Base-by-base conservation (phyloP, 2,797 vertebrate genomes). In the Urophycis tenuis region DNA sequence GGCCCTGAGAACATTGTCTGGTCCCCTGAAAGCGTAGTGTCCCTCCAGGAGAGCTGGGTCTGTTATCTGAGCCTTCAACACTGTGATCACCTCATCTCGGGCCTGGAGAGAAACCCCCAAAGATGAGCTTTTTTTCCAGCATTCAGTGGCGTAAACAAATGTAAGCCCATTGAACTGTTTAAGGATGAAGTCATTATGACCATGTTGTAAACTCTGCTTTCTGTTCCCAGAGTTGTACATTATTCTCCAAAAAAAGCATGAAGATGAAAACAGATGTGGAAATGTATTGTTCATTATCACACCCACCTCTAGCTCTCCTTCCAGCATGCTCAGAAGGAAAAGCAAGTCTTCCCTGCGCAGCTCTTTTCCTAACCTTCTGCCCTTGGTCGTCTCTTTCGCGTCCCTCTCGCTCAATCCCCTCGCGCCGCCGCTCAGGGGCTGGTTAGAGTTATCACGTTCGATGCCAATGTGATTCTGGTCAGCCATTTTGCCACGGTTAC, bases 301-400 rank as follows among this genome's bases (percentile, higher is more conserved):
- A 83, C 80, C 87, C 80, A 96, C 96, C 95, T 98, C 95, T 75
- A 98, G 84, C 88, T 98, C 96, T 87, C 96, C 95, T 80, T 99
- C 96, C 14, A 97, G 91, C 87, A 98, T 92, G 76, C 95, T 96
- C 79, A 96, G 95, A 82, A 99, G 93, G 87, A 97, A 95, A 81
- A 96, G 81, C 74, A 97, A 90, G 86, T 97, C 96, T 78, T 97
- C 96, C 74, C 89, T 92, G 80, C 96, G 95, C 74, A 98, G 94
- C 69, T 95, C 92, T 34, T 93, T 88, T 82, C 85, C 90, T 79
- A 89, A 76, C 49, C 5, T 91, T 77, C 83, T 80, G 3, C 73
- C 35, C 19, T 79, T 73, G 17, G 64, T 45, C 67, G 32, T 83
- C 30, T 82, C 78, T 80, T 74, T 83, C 67, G 77, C 75, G 33